Conservation (phyloP, 2,888 invertebrate genomes). For the Volucella bombylans region DNA sequence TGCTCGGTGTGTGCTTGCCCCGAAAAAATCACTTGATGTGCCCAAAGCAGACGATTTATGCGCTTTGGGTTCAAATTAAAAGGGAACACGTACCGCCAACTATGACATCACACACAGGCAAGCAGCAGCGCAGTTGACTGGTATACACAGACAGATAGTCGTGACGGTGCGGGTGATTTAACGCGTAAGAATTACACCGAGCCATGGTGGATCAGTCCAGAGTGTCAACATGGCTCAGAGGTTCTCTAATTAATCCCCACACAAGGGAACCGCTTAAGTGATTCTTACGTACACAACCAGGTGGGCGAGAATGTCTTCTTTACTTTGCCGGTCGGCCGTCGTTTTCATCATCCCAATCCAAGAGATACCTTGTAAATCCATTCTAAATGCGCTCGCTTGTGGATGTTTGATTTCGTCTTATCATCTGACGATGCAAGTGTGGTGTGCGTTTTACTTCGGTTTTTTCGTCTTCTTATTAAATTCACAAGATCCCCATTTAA, state of each 20-base stretch:
- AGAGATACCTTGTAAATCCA: not conserved
- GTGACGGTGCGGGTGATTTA: slow-evolving; percentile 51
- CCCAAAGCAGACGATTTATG: slow-evolving; percentile 59
- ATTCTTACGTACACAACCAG: slow-evolving; percentile 44
- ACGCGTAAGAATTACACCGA: slow-evolving; percentile 41
- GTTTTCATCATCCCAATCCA: slow-evolving; percentile 10
- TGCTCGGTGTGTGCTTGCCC: slow-evolving; percentile 10
- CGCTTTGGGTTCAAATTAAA: slow-evolving; percentile 57
- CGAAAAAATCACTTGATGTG: slow-evolving; percentile 46
- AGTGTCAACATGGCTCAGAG: slow-evolving; percentile 66
- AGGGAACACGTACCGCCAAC: slow-evolving; percentile 68
- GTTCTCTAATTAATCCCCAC: slow-evolving; percentile 68
- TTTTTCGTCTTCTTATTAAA: slow-evolving; percentile 7
- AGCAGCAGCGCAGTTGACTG: no score
- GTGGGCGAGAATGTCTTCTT: slow-evolving; percentile 67
- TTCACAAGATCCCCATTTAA: slow-evolving; percentile 55
- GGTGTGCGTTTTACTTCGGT: not conserved
- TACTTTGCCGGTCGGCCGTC: not conserved
- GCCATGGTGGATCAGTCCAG: slow-evolving; percentile 46
- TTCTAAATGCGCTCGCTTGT: not conserved
- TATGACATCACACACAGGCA: slow-evolving; percentile 54
- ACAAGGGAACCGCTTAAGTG: slow-evolving; percentile 59
- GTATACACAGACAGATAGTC: not conserved
- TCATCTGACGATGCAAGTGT: slow-evolving; percentile 43
- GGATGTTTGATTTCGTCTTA: slow-evolving; percentile 63